These are phyloP conservation scores for Arctopsyche grandis DNA, from an alignment of 1,140 invertebrate species.

Conservation along the genomic window DNA sequence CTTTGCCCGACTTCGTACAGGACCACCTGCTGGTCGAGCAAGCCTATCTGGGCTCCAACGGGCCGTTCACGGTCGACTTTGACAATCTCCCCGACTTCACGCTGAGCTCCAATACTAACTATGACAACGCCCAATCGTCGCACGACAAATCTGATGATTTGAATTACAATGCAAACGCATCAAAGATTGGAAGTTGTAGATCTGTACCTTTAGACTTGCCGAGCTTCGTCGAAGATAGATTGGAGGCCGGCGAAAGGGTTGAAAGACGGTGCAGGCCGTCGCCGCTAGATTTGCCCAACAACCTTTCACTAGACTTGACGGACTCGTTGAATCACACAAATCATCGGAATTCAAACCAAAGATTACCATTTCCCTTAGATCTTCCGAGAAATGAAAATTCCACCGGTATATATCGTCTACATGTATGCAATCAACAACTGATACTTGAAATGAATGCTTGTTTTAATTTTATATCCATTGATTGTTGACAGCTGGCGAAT, in stretches of 20 bases:
- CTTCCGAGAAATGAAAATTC: slow-evolving; percentile 62
- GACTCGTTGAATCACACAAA: slow-evolving; percentile 61
- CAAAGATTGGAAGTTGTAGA: slow-evolving; percentile 23
- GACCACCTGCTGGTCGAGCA: slow-evolving; percentile 73
- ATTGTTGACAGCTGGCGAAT: slow-evolving; percentile 58
- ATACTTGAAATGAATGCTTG: neutral
- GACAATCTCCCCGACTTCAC: slow-evolving; percentile 72
- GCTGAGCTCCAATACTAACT: slow-evolving; percentile 60
- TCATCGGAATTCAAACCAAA: slow-evolving; percentile 60
- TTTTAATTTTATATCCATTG: neutral
- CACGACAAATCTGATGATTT: neutral
- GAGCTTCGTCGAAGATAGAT: slow-evolving; percentile 30
- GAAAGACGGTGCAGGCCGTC: slow-evolving; percentile 50
- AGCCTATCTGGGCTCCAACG: slow-evolving; percentile 66
- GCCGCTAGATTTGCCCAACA: slow-evolving; percentile 59
- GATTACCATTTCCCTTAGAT: slow-evolving; percentile 62
- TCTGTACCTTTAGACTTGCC: slow-evolving; percentile 42
- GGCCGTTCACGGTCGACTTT: slow-evolving; percentile 62
- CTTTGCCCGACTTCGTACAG: slow-evolving; percentile 74
- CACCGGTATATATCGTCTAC: slow-evolving; percentile 24
- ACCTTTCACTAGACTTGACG: slow-evolving; percentile 62
- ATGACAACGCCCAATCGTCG: slow-evolving; percentile 18
- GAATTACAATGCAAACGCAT: neutral
- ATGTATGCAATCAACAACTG: neutral
- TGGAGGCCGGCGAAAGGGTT: slow-evolving; percentile 1